These are phyloP conservation scores for Lochmaea capreae DNA, from an alignment of 2,888 invertebrate species.

Conservation along the genomic window DNA sequence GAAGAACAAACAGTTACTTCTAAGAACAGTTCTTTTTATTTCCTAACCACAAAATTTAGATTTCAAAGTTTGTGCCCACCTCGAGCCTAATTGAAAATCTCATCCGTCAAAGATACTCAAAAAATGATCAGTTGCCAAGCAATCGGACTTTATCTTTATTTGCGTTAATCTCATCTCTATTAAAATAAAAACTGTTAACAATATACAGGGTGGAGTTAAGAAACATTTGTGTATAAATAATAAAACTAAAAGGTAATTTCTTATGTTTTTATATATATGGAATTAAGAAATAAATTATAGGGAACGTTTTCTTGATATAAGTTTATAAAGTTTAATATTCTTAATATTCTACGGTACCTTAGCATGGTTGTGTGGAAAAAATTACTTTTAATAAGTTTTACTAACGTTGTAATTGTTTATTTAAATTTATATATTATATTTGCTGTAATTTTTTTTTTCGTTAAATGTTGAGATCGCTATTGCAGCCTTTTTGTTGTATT, in stretches of 20 bases:
- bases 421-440: background rate
- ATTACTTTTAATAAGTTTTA: background rate
- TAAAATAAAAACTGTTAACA: background rate
- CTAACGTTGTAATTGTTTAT: background rate
- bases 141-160: too few species aligned
- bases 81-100: too few species aligned
- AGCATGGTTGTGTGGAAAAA: background rate
- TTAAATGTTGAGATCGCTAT: background rate
- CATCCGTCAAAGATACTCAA: too few species aligned
- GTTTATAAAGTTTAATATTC: background rate
- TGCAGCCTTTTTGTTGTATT: slow-evolving; percentile 4
- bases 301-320: too few species aligned
- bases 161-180: background rate
- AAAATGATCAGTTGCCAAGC: too few species aligned
- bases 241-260: background rate
- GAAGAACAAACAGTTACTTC: too few species aligned
- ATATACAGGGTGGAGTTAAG: background rate
- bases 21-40: too few species aligned
- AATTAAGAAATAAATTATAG: background rate
- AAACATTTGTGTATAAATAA: slow-evolving; percentile 3
- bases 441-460: background rate
- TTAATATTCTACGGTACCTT: background rate
- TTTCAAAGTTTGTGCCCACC: too few species aligned
- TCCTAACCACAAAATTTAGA: too few species aligned
- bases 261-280: background rate